Evolutionary conservation across 1,140 invertebrate genomes (phyloP).

Genomic region (Doryteuthis pealeii): DNA sequence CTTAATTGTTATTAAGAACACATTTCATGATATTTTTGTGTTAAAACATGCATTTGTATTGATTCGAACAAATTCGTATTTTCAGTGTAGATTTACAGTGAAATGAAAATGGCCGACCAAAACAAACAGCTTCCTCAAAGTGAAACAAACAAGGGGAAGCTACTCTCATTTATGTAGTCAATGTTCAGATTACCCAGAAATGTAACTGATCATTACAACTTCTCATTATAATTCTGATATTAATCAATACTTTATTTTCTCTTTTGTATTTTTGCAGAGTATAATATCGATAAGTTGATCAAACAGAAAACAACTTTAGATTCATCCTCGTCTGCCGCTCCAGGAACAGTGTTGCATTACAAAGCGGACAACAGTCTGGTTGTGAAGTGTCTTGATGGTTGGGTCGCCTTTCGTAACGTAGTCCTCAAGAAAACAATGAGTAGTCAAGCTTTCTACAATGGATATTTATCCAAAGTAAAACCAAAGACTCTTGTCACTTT

Average conservation of each 20-base stretch:
- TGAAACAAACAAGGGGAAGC: too few relatives aligned
- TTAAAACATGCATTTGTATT: too few relatives aligned
- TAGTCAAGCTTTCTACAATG: constrained; percentile 50
- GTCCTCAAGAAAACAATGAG: constrained; percentile 47
- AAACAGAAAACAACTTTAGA: not conserved
- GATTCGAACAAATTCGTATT: too few relatives aligned
- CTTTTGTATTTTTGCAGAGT: not conserved
- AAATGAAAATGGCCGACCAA: too few relatives aligned
- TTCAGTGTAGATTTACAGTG: too few relatives aligned
- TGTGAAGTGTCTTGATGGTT: constrained; percentile 23
- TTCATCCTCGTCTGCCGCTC: not conserved
- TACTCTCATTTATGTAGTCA: too few relatives aligned
- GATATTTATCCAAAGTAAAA: constrained; percentile 42
- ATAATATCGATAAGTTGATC: not conserved
- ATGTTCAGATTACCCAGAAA: too few relatives aligned
- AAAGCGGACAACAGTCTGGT: not conserved
- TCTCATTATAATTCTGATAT: too few relatives aligned
- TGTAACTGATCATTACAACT: too few relatives aligned
- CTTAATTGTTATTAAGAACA: too few relatives aligned
- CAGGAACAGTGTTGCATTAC: not conserved
- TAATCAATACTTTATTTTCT: not conserved
- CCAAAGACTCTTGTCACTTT: not conserved
- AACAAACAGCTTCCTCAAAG: too few relatives aligned
- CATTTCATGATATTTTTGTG: too few relatives aligned
- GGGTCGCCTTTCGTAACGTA: constrained; percentile 48